Evolutionary conservation across 2,888 invertebrate species (phyloP), one percentile per base, ranked within the genome.

Genomic region (Acholoe squamosa): DNA sequence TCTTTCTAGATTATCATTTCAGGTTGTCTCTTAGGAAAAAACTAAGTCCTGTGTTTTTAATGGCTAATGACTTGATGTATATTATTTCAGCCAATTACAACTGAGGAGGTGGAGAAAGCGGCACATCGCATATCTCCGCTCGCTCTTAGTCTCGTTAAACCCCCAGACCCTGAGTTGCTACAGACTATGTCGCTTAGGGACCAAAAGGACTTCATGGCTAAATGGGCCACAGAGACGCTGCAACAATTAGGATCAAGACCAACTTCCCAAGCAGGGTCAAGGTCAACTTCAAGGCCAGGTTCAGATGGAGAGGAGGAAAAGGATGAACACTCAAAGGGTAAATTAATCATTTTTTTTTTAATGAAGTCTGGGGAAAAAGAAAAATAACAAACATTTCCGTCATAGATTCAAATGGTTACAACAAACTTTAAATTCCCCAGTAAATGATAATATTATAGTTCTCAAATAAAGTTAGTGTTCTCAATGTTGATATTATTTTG

Each of bases 21-120:
- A 28, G 71, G 25, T 28, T 14, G 14, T 61, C 61, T 61, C 61
- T 61, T 12, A n/a, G 3, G 22, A 19, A 3, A 61, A 5, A 28
- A 5, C 3, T 10, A 71, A 28, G 3, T 14, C 14, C 14, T 71
- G 5, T 71, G 31, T 25, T n/a, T 67, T 3, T 7, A n/a, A 61
- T n/a, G 61, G 5, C 22, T 61, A 19, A 61, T 61, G 61, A 61
- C 19, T 61, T 61, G 61, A 61, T 61, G 14, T 61, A 19, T 61
- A n/a, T 61, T n/a, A 3, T 92, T 92, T 0, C 97, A 97, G 96
- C 98, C 98, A 0, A 97, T 98, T 67, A 97, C 97, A 43, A 96
- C 97, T 89, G 97, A 97, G 93, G 97, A 97, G 95, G 97, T 98
- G 28, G 96, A 97, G 94, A 97, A 86, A 96, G 97, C 96, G 12